Evolutionary conservation across 2,797 vertebrate species (phyloP).

Genomic region (Sciaenops ocellatus): DNA sequence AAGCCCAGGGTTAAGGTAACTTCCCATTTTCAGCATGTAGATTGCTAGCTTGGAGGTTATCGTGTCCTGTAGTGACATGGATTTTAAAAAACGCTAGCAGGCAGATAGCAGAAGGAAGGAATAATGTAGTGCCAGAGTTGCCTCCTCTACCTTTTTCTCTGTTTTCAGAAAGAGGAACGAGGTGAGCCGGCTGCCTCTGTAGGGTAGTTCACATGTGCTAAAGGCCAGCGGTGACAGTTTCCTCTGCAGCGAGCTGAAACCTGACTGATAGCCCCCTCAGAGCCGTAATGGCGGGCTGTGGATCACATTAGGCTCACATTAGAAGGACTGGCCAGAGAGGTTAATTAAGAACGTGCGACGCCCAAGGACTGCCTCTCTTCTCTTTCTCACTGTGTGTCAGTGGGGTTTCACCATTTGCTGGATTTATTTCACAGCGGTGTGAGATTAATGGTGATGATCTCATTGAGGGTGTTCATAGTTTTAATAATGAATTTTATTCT

Average conservation of each 20-base stretch:
- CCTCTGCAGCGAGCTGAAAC: slow-evolving; percentile 60
- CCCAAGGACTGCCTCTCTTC: slow-evolving; percentile 31
- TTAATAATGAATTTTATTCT: slow-evolving; percentile 41
- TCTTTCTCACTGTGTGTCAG: slow-evolving; percentile 7
- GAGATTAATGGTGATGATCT: slow-evolving; percentile 54
- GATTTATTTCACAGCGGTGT: slow-evolving; percentile 47
- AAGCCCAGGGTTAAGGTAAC: no score
- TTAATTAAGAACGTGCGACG: slow-evolving; percentile 78
- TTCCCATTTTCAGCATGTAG: no score
- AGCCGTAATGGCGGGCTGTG: slow-evolving; percentile 73
- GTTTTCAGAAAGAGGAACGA: neutral
- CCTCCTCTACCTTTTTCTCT: neutral
- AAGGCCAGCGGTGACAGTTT: slow-evolving; percentile 59
- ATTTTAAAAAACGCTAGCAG: no score
- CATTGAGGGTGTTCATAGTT: slow-evolving; percentile 37
- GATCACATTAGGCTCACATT: slow-evolving; percentile 78
- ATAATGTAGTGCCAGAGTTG: neutral
- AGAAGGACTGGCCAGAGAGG: slow-evolving; percentile 68
- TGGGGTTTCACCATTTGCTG: slow-evolving; percentile 10
- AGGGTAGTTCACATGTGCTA: slow-evolving; percentile 50
- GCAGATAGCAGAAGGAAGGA: no score
- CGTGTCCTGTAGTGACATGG: no score
- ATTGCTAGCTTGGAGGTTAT: no score
- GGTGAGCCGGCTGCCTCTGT: neutral
- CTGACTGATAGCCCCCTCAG: slow-evolving; percentile 77